Evolutionary conservation across 1,140 invertebrate species (phyloP).

Genomic region (Matsumurasca onukii): DNA sequence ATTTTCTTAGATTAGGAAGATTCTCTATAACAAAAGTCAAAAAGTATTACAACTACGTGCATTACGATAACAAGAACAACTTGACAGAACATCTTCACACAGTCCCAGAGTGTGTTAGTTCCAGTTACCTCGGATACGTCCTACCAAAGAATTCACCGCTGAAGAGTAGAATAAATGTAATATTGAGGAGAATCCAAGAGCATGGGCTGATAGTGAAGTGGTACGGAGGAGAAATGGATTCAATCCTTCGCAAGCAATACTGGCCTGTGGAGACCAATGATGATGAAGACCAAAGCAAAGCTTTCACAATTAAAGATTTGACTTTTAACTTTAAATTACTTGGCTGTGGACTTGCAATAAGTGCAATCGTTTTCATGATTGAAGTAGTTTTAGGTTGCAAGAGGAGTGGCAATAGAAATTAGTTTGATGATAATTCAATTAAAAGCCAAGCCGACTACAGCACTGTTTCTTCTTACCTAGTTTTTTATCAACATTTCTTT

Average conservation of each 20-base stretch:
- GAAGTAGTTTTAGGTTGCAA: background rate
- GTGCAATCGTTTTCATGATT: background rate
- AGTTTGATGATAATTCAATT: no score
- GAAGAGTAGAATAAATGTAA: background rate
- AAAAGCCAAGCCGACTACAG: no score
- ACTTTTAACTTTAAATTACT: background rate
- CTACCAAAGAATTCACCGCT: conserved; percentile 1
- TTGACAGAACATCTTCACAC: conserved; percentile 2
- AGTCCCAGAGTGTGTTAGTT: conserved; percentile 7
- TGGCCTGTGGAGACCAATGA: background rate
- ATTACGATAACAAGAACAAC: background rate
- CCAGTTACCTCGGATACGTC: background rate
- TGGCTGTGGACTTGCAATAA: background rate
- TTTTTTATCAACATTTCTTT: no score
- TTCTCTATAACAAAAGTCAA: conserved; percentile 2
- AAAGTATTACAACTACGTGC: background rate
- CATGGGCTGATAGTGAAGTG: background rate
- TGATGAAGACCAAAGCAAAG: background rate
- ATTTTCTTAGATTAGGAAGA: background rate
- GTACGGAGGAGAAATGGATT: background rate
- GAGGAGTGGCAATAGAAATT: no score
- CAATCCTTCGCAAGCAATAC: background rate
- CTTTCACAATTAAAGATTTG: background rate
- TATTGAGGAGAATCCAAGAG: background rate
- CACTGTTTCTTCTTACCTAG: no score